phyloP scores from a whole-genome alignment of 2,888 invertebrate species.

The Atethmia centrago region DNA sequence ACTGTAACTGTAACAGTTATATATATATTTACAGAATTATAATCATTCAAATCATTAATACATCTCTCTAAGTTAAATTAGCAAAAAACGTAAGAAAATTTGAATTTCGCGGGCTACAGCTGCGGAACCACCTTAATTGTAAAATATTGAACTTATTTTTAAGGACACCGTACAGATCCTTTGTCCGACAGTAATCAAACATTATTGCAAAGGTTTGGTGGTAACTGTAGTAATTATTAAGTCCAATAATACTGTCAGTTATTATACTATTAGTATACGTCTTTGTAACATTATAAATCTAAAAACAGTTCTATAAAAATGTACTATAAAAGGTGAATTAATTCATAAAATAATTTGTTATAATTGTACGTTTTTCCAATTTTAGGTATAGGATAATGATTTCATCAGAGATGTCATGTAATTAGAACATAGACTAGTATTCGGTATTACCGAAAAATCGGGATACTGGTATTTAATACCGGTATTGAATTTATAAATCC shows the following conservation, averaged over 20 bases:
- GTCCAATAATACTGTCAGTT: constrained; percentile 45
- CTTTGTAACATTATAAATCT: constrained; percentile 28
- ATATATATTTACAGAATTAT: too few relatives aligned
- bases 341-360: background rate
- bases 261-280: constrained; percentile 10
- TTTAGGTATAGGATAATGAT: background rate
- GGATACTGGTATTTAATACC: too few relatives aligned
- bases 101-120: too few relatives aligned
- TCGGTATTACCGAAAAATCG: too few relatives aligned
- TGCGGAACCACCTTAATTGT: too few relatives aligned
- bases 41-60: too few relatives aligned
- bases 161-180: constrained; percentile 64
- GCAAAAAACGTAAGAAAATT: too few relatives aligned
- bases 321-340: background rate
- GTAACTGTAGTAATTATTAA: constrained; percentile 18
- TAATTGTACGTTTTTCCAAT: constrained; percentile 12
- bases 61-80: too few relatives aligned
- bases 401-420: too few relatives aligned
- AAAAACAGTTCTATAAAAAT: constrained; percentile 40
- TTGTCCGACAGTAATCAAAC: constrained; percentile 13
- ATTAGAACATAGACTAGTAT: too few relatives aligned
- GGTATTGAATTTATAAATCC: too few relatives aligned
- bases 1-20: too few relatives aligned
- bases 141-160: constrained; percentile 50
- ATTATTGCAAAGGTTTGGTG: constrained; percentile 37